Evolutionary conservation across 2,888 invertebrate genomes (phyloP).

Genomic region (Petrolisthes cinctipes): DNA sequence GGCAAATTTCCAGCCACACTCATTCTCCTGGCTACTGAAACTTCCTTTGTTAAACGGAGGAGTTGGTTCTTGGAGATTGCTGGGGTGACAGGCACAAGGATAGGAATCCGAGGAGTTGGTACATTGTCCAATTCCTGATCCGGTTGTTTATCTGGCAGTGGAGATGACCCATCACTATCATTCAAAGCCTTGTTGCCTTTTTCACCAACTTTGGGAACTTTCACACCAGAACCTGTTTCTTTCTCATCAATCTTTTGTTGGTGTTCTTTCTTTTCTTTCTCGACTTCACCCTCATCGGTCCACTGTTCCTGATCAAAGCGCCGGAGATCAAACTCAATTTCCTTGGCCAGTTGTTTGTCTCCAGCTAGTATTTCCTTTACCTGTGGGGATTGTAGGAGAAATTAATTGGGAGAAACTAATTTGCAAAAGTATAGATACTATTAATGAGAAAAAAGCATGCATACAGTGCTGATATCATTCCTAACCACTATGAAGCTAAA

Average conservation of each 20-base stretch:
- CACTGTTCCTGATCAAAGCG: conserved; percentile 69
- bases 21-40: neutral
- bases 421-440: too few relatives aligned
- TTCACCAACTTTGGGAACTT: too few relatives aligned
- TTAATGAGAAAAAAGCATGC: too few relatives aligned
- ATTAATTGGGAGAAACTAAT: too few relatives aligned
- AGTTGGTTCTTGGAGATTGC: conserved; percentile 10
- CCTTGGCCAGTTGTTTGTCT: conserved; percentile 71
- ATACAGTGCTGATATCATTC: too few relatives aligned
- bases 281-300: conserved; percentile 32
- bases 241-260: neutral
- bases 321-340: conserved; percentile 71
- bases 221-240: neutral
- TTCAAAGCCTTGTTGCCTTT: neutral
- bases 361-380: conserved; percentile 70
- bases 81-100: neutral
- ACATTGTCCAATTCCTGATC: neutral
- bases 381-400: conserved; percentile 43
- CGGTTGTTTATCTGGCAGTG: neutral
- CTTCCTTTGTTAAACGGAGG: conserved; percentile 12
- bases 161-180: neutral
- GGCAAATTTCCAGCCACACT: neutral
- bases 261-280: neutral
- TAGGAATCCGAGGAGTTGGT: too few relatives aligned
- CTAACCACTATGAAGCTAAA: too few relatives aligned